Conservation (phyloP, 2,797 vertebrate genomes). For the Myotis vivesi region DNA sequence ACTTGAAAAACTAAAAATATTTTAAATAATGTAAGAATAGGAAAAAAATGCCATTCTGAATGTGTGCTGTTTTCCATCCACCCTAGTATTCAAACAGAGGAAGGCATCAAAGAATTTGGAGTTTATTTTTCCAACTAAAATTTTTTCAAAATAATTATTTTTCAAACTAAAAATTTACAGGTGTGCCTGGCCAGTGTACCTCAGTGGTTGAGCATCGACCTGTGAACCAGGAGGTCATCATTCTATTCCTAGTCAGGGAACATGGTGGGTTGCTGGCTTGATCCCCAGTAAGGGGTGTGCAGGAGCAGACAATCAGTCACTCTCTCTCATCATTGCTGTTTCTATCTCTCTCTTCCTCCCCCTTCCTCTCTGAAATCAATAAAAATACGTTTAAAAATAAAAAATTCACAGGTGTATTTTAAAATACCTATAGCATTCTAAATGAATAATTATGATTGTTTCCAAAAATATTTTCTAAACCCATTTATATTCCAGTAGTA, state of each 20-base stretch:
- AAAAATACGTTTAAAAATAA: neutral
- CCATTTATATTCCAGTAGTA: neutral
- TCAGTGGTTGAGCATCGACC: too few relatives aligned
- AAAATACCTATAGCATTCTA: neutral
- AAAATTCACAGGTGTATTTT: neutral
- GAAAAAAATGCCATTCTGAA: neutral
- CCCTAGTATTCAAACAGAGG: neutral
- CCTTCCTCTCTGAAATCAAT: too few relatives aligned
- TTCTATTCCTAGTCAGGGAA: too few relatives aligned
- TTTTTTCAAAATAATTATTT: too few relatives aligned
- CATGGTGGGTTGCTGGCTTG: too few relatives aligned
- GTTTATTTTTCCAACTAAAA: neutral
- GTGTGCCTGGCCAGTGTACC: neutral
- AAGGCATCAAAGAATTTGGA: neutral
- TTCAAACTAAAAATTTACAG: neutral
- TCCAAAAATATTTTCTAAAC: constrained; percentile 30
- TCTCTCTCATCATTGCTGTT: too few relatives aligned
- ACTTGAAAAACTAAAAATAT: neutral
- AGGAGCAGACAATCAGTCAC: too few relatives aligned
- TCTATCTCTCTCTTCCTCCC: too few relatives aligned
- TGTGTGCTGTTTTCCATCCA: neutral
- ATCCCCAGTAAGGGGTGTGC: too few relatives aligned
- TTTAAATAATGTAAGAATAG: neutral
- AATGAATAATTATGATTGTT: neutral
- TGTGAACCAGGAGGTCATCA: too few relatives aligned